Conservation (phyloP, 1,140 invertebrate genomes). For the Pachypsylla venusta region DNA sequence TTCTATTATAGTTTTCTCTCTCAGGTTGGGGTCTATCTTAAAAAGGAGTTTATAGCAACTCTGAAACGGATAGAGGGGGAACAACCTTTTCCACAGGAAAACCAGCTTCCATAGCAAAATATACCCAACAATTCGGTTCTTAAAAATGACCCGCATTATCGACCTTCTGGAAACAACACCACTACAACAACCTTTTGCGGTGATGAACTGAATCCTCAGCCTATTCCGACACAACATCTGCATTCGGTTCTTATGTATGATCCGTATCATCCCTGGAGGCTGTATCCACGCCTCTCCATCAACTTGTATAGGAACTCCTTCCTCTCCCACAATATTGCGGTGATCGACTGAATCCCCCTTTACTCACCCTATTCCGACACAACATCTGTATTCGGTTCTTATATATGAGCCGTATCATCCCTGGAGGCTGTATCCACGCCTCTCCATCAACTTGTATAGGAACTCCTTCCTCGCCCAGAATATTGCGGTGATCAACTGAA, state of each 20-base stretch:
- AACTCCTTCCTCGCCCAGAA: conserved; percentile 57
- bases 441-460: conserved; percentile 92
- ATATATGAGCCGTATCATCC: conserved; percentile 86
- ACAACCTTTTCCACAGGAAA: too few species aligned
- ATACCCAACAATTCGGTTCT: too few species aligned
- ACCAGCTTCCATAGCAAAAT: too few species aligned
- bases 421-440: conserved; percentile 95
- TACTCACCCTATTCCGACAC: conserved; percentile 70
- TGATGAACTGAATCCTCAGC: conserved; percentile 36
- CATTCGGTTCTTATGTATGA: conserved; percentile 91
- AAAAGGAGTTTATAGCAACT: too few species aligned
- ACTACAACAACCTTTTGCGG: too few species aligned
- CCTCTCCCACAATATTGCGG: conserved; percentile 41
- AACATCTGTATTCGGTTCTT: conserved; percentile 95
- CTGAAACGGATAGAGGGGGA: too few species aligned
- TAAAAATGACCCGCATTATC: too few species aligned
- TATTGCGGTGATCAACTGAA: too few species aligned
- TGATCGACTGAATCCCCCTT: conserved; percentile 29
- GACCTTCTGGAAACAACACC: too few species aligned
- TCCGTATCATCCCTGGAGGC: conserved; percentile 85
- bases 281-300: conserved; percentile 98
- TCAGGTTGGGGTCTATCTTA: too few species aligned
- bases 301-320: conserved; percentile 81
- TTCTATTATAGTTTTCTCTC: too few species aligned
- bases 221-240: conserved; percentile 88